A percentile compares a stretch with the other conserved stretches of the same genome.
These are phyloP conservation scores for Hylomyscus alleni DNA, from an alignment of 2,797 vertebrate genomes.

Conservation along the genomic window DNA sequence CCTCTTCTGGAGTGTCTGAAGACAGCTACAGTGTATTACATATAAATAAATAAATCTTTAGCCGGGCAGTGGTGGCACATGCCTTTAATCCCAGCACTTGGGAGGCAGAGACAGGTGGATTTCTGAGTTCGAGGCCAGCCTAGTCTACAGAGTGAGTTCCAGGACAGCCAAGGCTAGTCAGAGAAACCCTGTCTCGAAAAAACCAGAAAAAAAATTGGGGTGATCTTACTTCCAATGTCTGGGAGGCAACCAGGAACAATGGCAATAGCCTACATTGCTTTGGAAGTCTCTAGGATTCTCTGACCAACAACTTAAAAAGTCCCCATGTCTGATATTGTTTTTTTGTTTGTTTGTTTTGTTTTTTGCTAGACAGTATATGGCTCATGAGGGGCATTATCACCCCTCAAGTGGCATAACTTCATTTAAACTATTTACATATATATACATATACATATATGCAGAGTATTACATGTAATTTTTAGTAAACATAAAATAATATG, in stretches of 20 bases:
- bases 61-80: too few relatives aligned
- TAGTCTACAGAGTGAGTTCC: background rate
- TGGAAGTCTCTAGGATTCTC: background rate
- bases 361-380: background rate
- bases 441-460: background rate
- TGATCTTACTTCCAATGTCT: background rate
- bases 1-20: too few relatives aligned
- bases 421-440: background rate
- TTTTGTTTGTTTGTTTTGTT: background rate
- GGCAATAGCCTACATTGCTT: too few relatives aligned
- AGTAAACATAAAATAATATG: background rate
- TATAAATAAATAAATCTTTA: too few relatives aligned
- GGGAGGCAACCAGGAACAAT: background rate
- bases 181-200: too few relatives aligned
- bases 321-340: background rate
- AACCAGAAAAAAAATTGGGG: background rate
- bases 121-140: background rate
- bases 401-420: background rate
- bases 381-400: background rate
- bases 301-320: background rate
- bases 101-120: background rate
- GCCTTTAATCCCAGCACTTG: too few relatives aligned
- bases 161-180: background rate
- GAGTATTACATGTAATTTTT: background rate
- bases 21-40: too few relatives aligned